Percentiles rank a stretch among this genome's conserved stretches.
Conservation (phyloP, 2,888 invertebrate genomes). For the Augochlorella aurata region DNA sequence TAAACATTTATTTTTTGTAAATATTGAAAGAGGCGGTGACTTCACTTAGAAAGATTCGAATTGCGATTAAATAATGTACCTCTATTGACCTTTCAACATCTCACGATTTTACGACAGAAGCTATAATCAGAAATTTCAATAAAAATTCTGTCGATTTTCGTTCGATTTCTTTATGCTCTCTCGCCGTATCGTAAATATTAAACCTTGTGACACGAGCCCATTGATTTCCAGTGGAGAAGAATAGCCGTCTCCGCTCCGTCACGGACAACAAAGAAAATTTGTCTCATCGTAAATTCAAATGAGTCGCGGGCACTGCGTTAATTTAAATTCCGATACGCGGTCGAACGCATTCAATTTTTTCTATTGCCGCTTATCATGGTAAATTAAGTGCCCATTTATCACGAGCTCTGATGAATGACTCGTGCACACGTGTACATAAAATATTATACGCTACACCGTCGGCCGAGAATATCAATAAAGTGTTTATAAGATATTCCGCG, state of each 20-base stretch:
- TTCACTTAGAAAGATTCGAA: no score
- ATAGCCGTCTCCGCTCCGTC: conserved; percentile 1
- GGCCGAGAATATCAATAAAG: conserved; percentile 12
- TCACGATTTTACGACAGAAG: no score
- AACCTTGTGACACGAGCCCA: conserved; percentile 21
- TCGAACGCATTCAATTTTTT: conserved; percentile 52
- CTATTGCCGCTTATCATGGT: conserved; percentile 53
- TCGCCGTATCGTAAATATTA: neutral
- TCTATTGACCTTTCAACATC: no score
- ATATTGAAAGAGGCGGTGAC: no score
- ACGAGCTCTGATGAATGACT: conserved; percentile 48
- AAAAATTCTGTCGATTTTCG: no score
- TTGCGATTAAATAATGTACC: no score
- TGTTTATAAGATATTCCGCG: conserved; percentile 16
- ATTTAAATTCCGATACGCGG: conserved; percentile 54
- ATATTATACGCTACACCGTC: conserved; percentile 44
- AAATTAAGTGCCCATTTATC: conserved; percentile 61
- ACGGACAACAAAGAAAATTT: conserved; percentile 36
- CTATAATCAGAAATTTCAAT: no score
- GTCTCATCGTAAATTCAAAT: conserved; percentile 63
- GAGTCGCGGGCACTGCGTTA: conserved; percentile 37
- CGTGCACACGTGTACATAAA: conserved; percentile 32
- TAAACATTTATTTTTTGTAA: no score
- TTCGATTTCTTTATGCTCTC: no score
- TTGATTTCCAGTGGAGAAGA: conserved; percentile 29